Base-by-base conservation (phyloP, 2,888 invertebrate species). In the Rhagium mordax region DNA sequence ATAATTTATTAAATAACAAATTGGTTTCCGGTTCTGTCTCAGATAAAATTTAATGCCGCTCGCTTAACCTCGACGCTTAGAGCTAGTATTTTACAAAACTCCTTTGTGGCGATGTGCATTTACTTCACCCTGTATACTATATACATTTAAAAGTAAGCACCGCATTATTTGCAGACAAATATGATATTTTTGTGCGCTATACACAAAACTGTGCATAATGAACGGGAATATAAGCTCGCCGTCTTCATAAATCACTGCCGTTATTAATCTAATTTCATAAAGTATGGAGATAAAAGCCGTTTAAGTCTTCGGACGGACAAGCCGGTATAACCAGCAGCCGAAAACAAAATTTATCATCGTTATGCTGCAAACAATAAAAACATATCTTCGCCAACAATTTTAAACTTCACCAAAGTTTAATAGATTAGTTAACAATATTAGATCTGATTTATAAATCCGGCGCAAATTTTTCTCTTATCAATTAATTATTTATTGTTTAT, bases 301-400 rank as follows among this genome's bases (percentile, higher is more conserved):
- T 59, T 59, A 59, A 61, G 24, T 41, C 47, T 18, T 61, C 41
- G 47, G 24, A 60, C 18, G 20, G 60, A 60, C 60, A 48, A 13
- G 21, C 47, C 15, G 15, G 61, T n/a, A 47, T 61, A 61, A 33
- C 33, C 20, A 41, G n/a, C n/a, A n/a, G n/a, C 61, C n/a, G 61
- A 47, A 15, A 47, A 47, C 21, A 13, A 20, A 47, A 61, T 64
- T 64, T 49, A 48, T 64, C 64, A 51, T 49, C 49, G 49, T 64
- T 64, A 49, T 64, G 18, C 13, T 49, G 15, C 64, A 51, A 49
- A 64, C 48, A 64, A 64, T 64, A 27, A 51, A 51, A 51, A 64
- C 27, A 18, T 48, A 21, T 20, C 61, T 47, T 13, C 48, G 41
- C 47, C 48, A 48, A 47, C 61, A 48, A 47, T 21, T 62, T 48